Evolutionary conservation across 2,113 vertebrate genomes (phyloP).

Genomic region (Sinocyclocheilus grahami): DNA sequence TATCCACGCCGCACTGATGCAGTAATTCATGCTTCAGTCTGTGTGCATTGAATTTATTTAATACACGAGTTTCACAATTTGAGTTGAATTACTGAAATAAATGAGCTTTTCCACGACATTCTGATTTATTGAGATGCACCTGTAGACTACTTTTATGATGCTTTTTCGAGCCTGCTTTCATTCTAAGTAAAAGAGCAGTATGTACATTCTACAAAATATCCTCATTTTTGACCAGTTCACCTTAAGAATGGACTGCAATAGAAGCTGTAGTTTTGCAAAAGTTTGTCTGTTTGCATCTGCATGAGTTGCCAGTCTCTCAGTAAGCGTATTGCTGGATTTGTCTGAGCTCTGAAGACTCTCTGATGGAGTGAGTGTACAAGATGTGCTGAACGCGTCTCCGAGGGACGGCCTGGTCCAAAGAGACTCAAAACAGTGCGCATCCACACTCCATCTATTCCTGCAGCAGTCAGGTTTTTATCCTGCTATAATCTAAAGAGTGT

Average conservation of each 20-base stretch:
- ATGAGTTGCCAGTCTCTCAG: background rate
- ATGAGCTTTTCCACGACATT: too few species aligned
- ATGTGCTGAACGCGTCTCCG: constrained; percentile 22
- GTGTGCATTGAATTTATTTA: too few species aligned
- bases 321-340: constrained; percentile 4
- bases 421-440: constrained; percentile 31
- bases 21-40: too few species aligned
- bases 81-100: too few species aligned
- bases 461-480: constrained; percentile 47
- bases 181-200: background rate
- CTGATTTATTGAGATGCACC: too few species aligned
- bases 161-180: background rate
- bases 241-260: background rate
- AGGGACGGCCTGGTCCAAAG: constrained; percentile 29
- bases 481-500: constrained; percentile 42
- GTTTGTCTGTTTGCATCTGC: background rate
- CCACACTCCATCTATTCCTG: constrained; percentile 10
- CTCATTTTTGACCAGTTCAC: background rate
- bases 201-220: background rate
- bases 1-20: too few species aligned
- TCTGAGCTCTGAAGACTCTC: background rate
- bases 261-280: background rate
- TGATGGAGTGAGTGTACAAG: constrained; percentile 17
- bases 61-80: too few species aligned
- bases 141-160: too few species aligned